Conservation (phyloP, 1,140 invertebrate species). For the Sweltsa coloradensis region DNA sequence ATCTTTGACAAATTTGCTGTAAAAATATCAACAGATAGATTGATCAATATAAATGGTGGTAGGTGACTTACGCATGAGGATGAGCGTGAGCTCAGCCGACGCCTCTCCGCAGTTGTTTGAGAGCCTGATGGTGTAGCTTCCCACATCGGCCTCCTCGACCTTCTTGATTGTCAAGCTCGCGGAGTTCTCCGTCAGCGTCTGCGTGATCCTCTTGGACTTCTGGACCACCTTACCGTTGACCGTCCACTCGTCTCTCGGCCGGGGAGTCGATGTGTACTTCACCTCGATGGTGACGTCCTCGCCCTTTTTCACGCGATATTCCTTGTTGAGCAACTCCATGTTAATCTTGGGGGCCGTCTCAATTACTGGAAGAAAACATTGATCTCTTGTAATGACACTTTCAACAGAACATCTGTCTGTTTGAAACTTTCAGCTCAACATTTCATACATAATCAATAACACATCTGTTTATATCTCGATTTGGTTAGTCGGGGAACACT, state of each 20-base stretch:
- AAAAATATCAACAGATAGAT: background rate
- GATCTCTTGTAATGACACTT: too few relatives aligned
- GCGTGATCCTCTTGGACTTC: constrained; percentile 42
- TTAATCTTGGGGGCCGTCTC: constrained; percentile 54
- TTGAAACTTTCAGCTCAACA: too few relatives aligned
- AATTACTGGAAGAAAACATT: constrained; percentile 38
- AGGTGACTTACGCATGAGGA: constrained; percentile 51
- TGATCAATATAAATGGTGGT: constrained; percentile 2
- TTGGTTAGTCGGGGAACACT: too few relatives aligned
- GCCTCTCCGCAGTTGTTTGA: constrained; percentile 60
- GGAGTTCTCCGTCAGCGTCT: constrained; percentile 47
- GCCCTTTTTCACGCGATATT: constrained; percentile 53
- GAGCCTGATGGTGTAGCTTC: constrained; percentile 56
- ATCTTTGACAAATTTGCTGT: background rate
- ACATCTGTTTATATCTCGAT: too few relatives aligned
- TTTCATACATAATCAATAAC: too few relatives aligned
- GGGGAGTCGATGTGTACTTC: constrained; percentile 55
- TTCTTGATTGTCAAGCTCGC: constrained; percentile 62
- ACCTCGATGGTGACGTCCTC: constrained; percentile 56
- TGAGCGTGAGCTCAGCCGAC: constrained; percentile 48
- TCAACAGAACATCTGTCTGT: too few relatives aligned
- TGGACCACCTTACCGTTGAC: constrained; percentile 51
- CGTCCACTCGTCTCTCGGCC: constrained; percentile 62
- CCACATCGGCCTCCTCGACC: constrained; percentile 55
- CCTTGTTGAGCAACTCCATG: constrained; percentile 40